Conservation (phyloP, 2,888 invertebrate genomes). For the Agrotis segetum region DNA sequence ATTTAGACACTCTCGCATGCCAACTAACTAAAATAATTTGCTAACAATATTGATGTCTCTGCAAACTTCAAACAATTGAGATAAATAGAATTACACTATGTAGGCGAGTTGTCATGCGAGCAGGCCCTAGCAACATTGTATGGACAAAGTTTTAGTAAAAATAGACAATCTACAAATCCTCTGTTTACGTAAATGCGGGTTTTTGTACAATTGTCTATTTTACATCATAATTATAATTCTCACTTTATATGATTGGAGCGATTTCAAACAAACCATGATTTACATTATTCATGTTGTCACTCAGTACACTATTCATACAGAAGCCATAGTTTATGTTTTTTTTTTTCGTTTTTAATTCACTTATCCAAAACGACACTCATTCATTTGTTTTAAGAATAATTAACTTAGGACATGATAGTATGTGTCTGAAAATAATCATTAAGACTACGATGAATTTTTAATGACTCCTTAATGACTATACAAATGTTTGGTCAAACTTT, state of each 20-base stretch:
- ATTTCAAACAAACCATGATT: slow-evolving; percentile 54
- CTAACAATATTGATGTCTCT: slow-evolving; percentile 4
- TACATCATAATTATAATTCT: slow-evolving; percentile 45
- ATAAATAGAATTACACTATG: slow-evolving; percentile 5
- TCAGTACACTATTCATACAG: slow-evolving; percentile 38
- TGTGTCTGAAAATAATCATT: slow-evolving; percentile 36
- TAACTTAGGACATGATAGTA: slow-evolving; percentile 32
- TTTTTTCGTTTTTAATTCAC: slow-evolving; percentile 20
- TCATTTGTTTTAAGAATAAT: slow-evolving; percentile 28
- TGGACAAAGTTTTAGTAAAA: slow-evolving; percentile 53
- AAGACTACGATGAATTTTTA: slow-evolving; percentile 52
- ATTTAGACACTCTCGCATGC: slow-evolving; percentile 32
- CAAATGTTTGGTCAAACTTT: slow-evolving; percentile 62
- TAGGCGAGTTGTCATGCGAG: slow-evolving; percentile 6
- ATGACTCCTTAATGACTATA: slow-evolving; percentile 59
- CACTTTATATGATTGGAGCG: slow-evolving; percentile 36
- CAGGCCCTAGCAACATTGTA: slow-evolving; percentile 45
- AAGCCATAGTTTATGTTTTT: slow-evolving; percentile 20
- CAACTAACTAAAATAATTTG: slow-evolving; percentile 12
- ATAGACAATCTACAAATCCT: slow-evolving; percentile 43
- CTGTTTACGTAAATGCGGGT: slow-evolving; percentile 65
- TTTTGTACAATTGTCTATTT: slow-evolving; percentile 59
- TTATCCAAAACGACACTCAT: slow-evolving; percentile 12
- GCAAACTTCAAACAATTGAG: slow-evolving; percentile 9
- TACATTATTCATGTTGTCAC: slow-evolving; percentile 32